Base-by-base conservation (phyloP, 2,113 vertebrate species). In the Heterotis niloticus region DNA sequence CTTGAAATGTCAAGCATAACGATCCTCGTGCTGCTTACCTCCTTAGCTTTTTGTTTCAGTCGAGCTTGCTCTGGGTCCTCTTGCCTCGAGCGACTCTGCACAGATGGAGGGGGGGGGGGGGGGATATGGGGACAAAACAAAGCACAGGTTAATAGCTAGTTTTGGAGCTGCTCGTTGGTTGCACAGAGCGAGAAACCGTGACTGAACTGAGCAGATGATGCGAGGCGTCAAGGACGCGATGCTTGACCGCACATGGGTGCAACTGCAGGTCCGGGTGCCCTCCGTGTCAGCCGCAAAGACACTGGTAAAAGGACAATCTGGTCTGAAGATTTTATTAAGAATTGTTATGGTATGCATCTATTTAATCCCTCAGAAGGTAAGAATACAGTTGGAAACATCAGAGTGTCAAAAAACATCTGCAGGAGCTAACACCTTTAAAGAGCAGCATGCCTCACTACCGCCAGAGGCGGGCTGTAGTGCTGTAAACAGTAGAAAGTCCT, bases 1-100 rank as follows among this genome's bases (percentile, higher is more conserved):
- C 93, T 91, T 93, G 94, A 93, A 97, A 97, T 95, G 95, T 96
- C 95, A 96, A 94, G 93, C 92, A 92, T 96, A 96, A 96, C 94
- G 95, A 96, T 96, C 93, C 94, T 91, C 82, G 87, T 88, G 86
- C 89, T 89, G 92, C 95, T 90, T 87, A 95, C 93, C 95, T 96
- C 94, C 88, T 94, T 94, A 78, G 93, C 93, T 88, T 95, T 97
- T 90, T 93, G 92, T 91, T 95, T 95, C 86, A 92, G 89, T 20
- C 91, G 91, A 75, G 91, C 93, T 88, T 92, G 95, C 88, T 94
- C 92, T 67, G 92, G 95, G 90, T 96, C 94, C 86, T 96, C 93
- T 88, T 93, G 95, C 90, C 95, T 88, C 74, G 89, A 95, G 78
- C 93, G 83, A 87, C 92, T 95, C 93, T 94, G 86, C 52, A 86